Conservation (phyloP, 2,888 invertebrate genomes). For the Tipula lateralis region DNA sequence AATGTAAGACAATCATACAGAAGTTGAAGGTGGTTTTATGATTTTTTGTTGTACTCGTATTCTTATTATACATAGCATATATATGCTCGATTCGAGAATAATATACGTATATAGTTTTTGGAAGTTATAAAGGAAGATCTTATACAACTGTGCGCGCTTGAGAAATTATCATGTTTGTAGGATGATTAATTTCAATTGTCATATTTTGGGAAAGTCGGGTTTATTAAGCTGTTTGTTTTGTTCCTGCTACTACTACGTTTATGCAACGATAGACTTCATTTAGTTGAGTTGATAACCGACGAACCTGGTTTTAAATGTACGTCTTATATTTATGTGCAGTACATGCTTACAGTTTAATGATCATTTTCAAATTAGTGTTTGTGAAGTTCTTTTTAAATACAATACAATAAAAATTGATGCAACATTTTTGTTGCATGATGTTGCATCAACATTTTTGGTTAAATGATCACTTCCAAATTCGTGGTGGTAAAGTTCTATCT, state of each 20-base stretch:
- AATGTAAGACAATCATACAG: conserved; percentile 24
- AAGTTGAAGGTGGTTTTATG: conserved; percentile 19
- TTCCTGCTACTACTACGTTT: too few species aligned
- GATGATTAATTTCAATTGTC: conserved; percentile 1
- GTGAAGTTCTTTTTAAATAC: too few species aligned
- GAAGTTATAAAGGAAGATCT: conserved; percentile 19
- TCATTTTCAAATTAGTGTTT: too few species aligned
- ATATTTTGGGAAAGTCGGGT: neutral
- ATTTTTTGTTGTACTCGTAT: neutral
- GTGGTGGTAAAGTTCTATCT: too few species aligned
- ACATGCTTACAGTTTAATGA: too few species aligned
- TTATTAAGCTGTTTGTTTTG: neutral
- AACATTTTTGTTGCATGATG: too few species aligned
- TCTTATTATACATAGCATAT: neutral
- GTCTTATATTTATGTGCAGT: too few species aligned
- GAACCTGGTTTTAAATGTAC: too few species aligned
- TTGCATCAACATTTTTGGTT: too few species aligned
- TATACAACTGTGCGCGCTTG: neutral
- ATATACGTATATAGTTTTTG: neutral
- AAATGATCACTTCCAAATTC: too few species aligned
- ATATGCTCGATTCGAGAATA: too few species aligned
- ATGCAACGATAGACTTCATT: neutral
- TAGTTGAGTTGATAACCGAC: neutral
- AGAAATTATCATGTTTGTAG: conserved; percentile 6
- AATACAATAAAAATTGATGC: too few species aligned